Percentiles rank a stretch among this genome's conserved stretches.
These are phyloP conservation scores for Trypoxylon attenuatum DNA, from an alignment of 2,888 invertebrate species.

Conservation along the genomic window DNA sequence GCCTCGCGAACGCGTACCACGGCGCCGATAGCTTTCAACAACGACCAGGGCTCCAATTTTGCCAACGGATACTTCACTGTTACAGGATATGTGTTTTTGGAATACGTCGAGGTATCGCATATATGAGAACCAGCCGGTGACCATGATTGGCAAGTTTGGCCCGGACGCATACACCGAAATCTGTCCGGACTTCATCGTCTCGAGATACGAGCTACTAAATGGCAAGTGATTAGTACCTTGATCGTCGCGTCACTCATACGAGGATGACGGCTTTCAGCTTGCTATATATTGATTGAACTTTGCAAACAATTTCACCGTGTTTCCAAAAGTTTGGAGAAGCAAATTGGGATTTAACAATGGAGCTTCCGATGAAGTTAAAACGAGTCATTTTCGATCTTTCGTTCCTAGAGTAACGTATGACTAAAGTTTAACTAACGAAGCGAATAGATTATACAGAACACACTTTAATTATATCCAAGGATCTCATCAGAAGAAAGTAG, in stretches of 20 bases:
- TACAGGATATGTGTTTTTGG: slow-evolving; percentile 72
- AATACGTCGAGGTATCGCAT: slow-evolving; percentile 64
- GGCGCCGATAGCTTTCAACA: too few species aligned
- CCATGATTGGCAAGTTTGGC: slow-evolving; percentile 73
- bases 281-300: background rate
- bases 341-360: too few species aligned
- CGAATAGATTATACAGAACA: too few species aligned
- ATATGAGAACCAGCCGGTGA: slow-evolving; percentile 69
- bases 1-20: background rate
- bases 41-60: too few species aligned
- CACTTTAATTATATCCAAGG: too few species aligned
- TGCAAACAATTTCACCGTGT: background rate
- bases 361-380: too few species aligned
- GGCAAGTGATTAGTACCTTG: slow-evolving; percentile 65
- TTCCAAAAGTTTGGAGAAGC: background rate
- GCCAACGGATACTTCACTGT: background rate
- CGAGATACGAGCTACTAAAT: slow-evolving; percentile 74
- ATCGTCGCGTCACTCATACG: background rate
- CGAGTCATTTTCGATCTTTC: too few species aligned
- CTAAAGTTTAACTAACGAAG: too few species aligned
- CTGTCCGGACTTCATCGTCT: slow-evolving; percentile 76
- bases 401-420: too few species aligned
- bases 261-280: background rate
- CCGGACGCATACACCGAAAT: slow-evolving; percentile 74
- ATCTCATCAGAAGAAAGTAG: too few species aligned